Conservation (phyloP, 2,888 invertebrate species). For the Troglohyphantes excavatus region DNA sequence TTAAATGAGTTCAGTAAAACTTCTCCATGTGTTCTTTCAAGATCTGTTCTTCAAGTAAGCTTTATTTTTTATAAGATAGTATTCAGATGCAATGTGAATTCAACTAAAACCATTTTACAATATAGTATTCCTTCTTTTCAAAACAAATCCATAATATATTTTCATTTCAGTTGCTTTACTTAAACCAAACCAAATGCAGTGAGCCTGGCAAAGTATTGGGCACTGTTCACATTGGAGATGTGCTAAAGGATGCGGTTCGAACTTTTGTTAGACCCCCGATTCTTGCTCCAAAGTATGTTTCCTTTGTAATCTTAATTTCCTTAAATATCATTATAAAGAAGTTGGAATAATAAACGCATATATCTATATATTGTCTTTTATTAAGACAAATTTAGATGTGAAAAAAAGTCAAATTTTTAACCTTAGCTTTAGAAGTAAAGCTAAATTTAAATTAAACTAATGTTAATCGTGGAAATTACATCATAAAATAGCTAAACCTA, state of each 20-base stretch:
- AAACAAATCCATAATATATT: neutral
- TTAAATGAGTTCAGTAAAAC: slow-evolving; percentile 95
- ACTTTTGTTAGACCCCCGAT: slow-evolving; percentile 94
- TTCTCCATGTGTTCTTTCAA: slow-evolving; percentile 80
- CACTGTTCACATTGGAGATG: slow-evolving; percentile 88
- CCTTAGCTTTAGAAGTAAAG: no score
- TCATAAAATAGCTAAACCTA: no score
- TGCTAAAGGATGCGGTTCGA: slow-evolving; percentile 92
- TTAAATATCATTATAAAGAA: no score
- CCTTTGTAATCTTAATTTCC: no score
- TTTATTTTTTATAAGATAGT: neutral
- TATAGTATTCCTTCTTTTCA: neutral
- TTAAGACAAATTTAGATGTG: no score
- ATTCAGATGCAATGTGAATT: neutral
- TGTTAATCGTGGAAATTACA: no score
- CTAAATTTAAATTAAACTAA: no score
- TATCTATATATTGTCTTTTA: no score
- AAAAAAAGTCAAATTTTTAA: no score
- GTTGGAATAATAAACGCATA: no score
- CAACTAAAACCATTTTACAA: neutral
- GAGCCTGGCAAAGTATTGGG: slow-evolving; percentile 84
- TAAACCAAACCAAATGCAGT: slow-evolving; percentile 80
- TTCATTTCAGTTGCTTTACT: slow-evolving; percentile 81
- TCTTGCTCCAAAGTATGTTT: slow-evolving; percentile 74
- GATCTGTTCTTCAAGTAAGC: slow-evolving; percentile 81